Evolutionary conservation across 1,140 invertebrate species (phyloP).

Genomic region (Pogonognathellus flavescens): DNA sequence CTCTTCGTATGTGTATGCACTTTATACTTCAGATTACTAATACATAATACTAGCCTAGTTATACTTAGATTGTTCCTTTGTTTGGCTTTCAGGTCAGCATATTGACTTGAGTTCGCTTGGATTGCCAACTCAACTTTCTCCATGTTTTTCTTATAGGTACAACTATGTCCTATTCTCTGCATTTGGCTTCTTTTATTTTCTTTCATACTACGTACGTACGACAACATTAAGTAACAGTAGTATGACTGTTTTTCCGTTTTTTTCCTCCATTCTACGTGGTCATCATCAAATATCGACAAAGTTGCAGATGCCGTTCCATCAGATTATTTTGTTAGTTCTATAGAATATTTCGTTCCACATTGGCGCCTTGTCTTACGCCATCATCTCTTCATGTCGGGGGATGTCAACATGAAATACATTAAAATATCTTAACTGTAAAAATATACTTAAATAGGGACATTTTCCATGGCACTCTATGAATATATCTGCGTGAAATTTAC

Average conservation of each 20-base stretch:
- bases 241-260: constrained; percentile 14
- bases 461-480: too few species aligned
- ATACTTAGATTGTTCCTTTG: constrained; percentile 35
- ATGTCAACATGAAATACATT: not conserved
- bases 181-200: not conserved
- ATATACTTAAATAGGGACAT: too few species aligned
- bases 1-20: not conserved
- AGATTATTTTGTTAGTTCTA: constrained; percentile 33
- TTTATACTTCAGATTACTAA: not conserved
- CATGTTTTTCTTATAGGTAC: not conserved
- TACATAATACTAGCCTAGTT: constrained; percentile 21
- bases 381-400: constrained; percentile 5
- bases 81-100: constrained; percentile 48
- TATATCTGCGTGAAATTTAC: too few species aligned
- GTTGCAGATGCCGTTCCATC: constrained; percentile 32
- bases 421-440: too few species aligned
- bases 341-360: constrained; percentile 39
- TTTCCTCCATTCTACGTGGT: not conserved
- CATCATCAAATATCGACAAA: constrained; percentile 49
- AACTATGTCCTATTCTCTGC: not conserved
- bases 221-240: not conserved
- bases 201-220: not conserved
- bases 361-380: not conserved
- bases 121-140: constrained; percentile 43
- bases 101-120: constrained; percentile 44